phyloP scores from a whole-genome alignment of 2,888 invertebrate species.

The Eupsilia transversa region DNA sequence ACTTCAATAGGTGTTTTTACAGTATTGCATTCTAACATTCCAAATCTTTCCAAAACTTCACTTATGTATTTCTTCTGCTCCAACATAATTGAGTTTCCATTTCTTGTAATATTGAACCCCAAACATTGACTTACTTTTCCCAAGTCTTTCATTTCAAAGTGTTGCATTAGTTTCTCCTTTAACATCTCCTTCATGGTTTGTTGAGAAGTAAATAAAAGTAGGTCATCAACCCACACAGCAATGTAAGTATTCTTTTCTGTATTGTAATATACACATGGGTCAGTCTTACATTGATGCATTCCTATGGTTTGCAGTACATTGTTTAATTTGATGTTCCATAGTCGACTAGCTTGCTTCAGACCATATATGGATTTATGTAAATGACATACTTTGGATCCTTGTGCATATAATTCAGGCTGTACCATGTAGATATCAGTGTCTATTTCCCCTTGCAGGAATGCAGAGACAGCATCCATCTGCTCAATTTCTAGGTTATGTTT shows the following conservation, averaged over 20 bases:
- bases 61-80: constrained; percentile 6
- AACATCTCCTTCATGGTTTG: neutral
- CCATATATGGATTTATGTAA: constrained; percentile 59
- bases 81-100: neutral
- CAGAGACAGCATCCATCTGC: constrained; percentile 41
- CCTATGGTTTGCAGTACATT: constrained; percentile 46
- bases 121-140: constrained; percentile 14
- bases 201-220: constrained; percentile 38
- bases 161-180: neutral
- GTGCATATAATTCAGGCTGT: constrained; percentile 52
- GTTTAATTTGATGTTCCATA: constrained; percentile 2
- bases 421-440: constrained; percentile 62
- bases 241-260: constrained; percentile 28
- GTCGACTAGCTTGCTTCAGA: neutral
- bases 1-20: neutral
- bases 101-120: constrained; percentile 15
- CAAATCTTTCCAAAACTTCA: neutral
- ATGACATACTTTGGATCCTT: constrained; percentile 50
- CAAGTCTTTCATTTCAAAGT: constrained; percentile 23
- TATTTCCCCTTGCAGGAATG: constrained; percentile 64
- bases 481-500: constrained; percentile 42
- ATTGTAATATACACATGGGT: constrained; percentile 8
- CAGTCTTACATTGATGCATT: constrained; percentile 3
- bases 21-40: neutral
- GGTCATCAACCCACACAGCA: constrained; percentile 56